Evolutionary conservation across 2,888 invertebrate genomes (phyloP).

Genomic region (Fabriciana adippe): DNA sequence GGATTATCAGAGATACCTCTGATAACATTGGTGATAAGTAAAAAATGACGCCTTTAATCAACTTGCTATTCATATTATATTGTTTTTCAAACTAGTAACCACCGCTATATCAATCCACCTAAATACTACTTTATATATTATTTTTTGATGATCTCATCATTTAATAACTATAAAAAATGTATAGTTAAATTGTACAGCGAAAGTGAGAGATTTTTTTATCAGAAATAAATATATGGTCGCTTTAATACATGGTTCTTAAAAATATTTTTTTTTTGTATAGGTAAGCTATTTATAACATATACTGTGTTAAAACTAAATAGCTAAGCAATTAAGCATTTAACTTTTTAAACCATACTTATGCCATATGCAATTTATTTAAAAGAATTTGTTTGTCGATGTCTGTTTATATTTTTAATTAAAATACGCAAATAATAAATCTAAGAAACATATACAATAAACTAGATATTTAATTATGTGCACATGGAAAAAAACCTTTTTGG

Average conservation of each 20-base stretch:
- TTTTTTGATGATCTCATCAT: no score
- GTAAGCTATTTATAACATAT: background rate
- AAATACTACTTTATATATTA: no score
- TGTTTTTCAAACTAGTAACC: no score
- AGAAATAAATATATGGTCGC: background rate
- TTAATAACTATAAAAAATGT: no score
- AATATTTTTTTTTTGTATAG: constrained; percentile 5
- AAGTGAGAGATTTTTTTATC: no score
- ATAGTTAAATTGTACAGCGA: no score
- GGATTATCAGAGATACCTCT: no score
- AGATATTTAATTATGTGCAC: constrained; percentile 1
- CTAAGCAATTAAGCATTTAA: constrained; percentile 14
- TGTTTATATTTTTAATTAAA: background rate
- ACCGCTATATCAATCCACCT: no score
- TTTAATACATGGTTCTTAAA: constrained; percentile 3
- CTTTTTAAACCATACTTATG: background rate
- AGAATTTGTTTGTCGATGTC: background rate
- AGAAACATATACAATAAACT: background rate
- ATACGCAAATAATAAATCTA: background rate
- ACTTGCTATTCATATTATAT: no score
- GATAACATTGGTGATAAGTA: no score
- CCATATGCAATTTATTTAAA: background rate
- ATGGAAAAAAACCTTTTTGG: background rate
- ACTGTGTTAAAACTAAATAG: background rate
- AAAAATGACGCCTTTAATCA: no score